Base-by-base conservation (phyloP, 2,888 invertebrate genomes). In the Ormyrus thymus region DNA sequence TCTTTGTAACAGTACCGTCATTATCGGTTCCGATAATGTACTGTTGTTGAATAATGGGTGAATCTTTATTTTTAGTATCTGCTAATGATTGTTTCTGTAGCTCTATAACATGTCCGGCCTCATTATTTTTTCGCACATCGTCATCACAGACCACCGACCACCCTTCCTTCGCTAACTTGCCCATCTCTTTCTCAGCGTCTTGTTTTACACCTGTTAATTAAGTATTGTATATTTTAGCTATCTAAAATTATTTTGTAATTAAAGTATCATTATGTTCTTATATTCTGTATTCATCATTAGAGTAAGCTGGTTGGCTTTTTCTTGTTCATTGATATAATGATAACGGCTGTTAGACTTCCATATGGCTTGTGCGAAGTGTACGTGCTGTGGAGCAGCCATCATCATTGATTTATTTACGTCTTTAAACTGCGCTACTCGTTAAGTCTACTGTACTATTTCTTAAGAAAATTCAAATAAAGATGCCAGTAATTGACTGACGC, bases 191-290 rank as follows among this genome's bases (percentile, higher is more conserved):
- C 88, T 89, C 89, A 83, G 90, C 90, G 85, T 90, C 90, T 88
- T 89, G 89, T 87, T 89, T 89, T 86, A 90, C 85, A 90, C 90
- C 90, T 90, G 90, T 90, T 89, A 90, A 90, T 90, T 89, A 90
- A 90, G 86, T 89, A 89, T 89, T 85, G 88, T 83, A 86, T 84
- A 89, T 87, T 89, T 89, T 90, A 90, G 89, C 85, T 86, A 86
- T 89, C 87, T 86, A 87, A 87, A 89, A 85, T 82, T 81, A 83
- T 59, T 74, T 9, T 48, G 65, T 15, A 50, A 62, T 55, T 55
- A 50, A 53, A 76, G n/a, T 53, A 77, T 73, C 51, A 65, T 81
- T 74, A 79, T 72, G 69, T 55, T 53, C 64, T 79, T 66, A 68
- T 76, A 76, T 68, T 72, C 78, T 82, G 80, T 82, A 84, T 85